Conservation (phyloP, 2,888 invertebrate genomes). For the Lasioglossum marginatum region DNA sequence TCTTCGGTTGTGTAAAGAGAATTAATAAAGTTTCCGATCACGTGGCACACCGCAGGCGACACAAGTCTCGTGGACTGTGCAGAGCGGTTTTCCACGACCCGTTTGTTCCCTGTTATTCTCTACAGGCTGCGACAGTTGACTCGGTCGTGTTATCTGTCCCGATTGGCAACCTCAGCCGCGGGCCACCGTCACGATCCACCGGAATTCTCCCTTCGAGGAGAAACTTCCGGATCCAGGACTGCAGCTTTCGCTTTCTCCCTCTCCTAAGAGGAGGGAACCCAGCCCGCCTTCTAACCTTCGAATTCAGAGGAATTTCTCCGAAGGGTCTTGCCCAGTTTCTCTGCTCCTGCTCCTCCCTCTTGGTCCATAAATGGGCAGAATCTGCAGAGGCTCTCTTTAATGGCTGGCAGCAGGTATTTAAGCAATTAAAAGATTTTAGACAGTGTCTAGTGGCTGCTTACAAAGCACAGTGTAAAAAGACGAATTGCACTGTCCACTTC, state of each 20-base stretch:
- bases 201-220: slow-evolving; percentile 65
- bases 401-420: background rate
- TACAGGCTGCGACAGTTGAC: background rate
- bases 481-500: no score
- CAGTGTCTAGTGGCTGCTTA: background rate
- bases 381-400: background rate
- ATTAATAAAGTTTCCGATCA: background rate
- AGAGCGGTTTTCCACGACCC: slow-evolving; percentile 1
- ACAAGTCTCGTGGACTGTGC: background rate
- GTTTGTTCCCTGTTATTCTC: background rate
- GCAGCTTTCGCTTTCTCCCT: slow-evolving; percentile 75
- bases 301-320: slow-evolving; percentile 38
- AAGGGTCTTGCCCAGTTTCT: slow-evolving; percentile 56
- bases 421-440: background rate
- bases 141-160: background rate
- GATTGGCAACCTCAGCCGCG: slow-evolving; percentile 30
- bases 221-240: slow-evolving; percentile 65
- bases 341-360: background rate
- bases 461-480: background rate
- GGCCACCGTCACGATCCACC: slow-evolving; percentile 63
- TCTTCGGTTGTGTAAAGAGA: background rate
- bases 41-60: background rate
- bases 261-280: slow-evolving; percentile 4
- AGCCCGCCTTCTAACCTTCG: slow-evolving; percentile 11
- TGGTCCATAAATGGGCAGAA: background rate